Evolutionary conservation across 2,113 vertebrate genomes (phyloP), one percentile per base, ranked within the genome.

Genomic region (Macquaria ambigua): DNA sequence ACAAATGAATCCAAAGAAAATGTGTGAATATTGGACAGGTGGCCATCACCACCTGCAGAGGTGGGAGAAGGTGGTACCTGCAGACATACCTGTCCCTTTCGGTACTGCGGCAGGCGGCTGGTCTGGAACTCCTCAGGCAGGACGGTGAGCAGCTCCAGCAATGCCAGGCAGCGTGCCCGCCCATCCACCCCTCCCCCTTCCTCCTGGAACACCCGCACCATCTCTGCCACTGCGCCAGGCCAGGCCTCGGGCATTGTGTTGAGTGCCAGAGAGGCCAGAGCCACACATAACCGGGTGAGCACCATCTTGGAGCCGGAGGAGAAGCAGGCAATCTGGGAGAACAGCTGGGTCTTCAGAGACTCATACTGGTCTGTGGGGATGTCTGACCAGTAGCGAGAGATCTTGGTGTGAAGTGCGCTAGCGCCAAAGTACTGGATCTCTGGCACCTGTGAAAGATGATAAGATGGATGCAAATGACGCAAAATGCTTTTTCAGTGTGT

Each of bases 351-450:
- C 94, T 99, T 99, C 74, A 99, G 97, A 77, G 95, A 97, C 92
- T 99, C 98, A 0, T 99, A 99, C 93, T 99, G 99, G 93, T 99
- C 97, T 0, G 97, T 95, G 0, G 99, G 99, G 89, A 99, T 99
- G 95, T 99, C 99, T 0, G 97, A 97, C 99, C 99, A 99, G 92
- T 99, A 99, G 59, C 98, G 97, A 52, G 99, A 99, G 90, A 99
- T 99, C 93, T 99, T 99, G 64, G 98, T 99, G 93, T 99, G 98
- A 43, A 99, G 97, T 5, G 99, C 99, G 0, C 97, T 99, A 59
- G 99, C 99, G 3, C 99, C 98, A 48, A 99, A 99, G 94, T 99
- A 99, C 93, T 99, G 99, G 94, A 99, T 99, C 96, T 99, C 99
- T 0, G 98, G 98, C 72, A 99, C 98, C 96, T 96, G 83, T 48